These are phyloP conservation scores for Dendropsophus ebraccatus DNA, from an alignment of 2,113 vertebrate species.

Conservation along the genomic window DNA sequence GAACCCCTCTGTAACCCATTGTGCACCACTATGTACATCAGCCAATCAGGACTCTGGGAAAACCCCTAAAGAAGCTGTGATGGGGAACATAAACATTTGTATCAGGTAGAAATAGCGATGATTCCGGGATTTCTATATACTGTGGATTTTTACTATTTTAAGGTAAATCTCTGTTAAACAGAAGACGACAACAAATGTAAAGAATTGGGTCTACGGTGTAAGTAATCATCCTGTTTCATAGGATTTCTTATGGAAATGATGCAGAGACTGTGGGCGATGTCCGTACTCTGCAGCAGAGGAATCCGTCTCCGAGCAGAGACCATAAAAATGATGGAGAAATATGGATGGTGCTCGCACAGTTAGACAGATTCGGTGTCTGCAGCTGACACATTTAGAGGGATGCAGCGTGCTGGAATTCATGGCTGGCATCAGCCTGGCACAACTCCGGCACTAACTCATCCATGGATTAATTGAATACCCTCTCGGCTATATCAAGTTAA, in stretches of 20 bases:
- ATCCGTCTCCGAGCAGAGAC: not conserved
- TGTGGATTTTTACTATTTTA: not conserved
- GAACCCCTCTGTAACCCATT: no score
- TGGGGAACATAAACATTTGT: not conserved
- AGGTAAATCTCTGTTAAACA: not conserved
- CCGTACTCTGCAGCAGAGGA: not conserved
- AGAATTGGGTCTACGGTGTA: not conserved
- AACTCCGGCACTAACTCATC: not conserved
- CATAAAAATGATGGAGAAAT: slow-evolving; percentile 12
- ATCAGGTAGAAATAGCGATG: not conserved
- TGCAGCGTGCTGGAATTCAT: slow-evolving; percentile 16
- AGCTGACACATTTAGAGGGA: slow-evolving; percentile 17
- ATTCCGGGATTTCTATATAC: not conserved
- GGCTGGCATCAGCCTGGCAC: not conserved
- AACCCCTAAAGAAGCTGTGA: no score
- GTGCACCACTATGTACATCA: no score
- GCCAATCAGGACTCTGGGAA: no score
- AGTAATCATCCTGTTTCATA: not conserved
- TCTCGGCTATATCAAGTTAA: slow-evolving; percentile 20
- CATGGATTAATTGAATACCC: slow-evolving; percentile 20
- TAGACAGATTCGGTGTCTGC: slow-evolving; percentile 3
- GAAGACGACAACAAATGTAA: not conserved
- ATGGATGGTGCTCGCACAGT: not conserved
- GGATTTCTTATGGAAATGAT: not conserved
- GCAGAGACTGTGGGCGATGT: not conserved